phyloP scores from a whole-genome alignment of 2,888 invertebrate genomes.

The Brachypalpus laphriformis region DNA sequence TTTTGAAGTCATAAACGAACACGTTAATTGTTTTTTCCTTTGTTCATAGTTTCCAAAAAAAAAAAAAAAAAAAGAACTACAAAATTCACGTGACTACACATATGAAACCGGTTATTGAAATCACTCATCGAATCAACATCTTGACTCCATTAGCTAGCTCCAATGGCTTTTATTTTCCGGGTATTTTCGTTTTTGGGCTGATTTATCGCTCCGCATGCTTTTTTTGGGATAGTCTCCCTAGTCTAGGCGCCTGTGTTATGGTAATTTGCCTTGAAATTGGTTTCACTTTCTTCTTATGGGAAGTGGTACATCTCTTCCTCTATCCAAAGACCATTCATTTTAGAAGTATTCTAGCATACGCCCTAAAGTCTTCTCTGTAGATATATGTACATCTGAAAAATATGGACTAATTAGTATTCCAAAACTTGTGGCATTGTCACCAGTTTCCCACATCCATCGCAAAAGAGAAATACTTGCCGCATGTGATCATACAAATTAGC shows the following conservation, averaged over 20 bases:
- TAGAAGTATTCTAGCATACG: background rate
- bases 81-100: conserved; percentile 1
- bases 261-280: background rate
- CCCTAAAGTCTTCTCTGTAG: background rate
- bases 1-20: background rate
- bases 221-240: background rate
- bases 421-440: conserved; percentile 48
- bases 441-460: conserved; percentile 58
- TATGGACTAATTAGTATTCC: conserved; percentile 34
- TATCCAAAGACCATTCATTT: background rate
- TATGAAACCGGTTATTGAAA: background rate
- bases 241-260: background rate
- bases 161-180: conserved; percentile 1
- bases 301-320: conserved; percentile 21
- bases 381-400: conserved; percentile 18
- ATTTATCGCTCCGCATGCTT: background rate
- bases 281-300: conserved; percentile 15
- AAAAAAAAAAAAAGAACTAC: too few species aligned
- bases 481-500: conserved; percentile 72
- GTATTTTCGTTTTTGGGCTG: background rate
- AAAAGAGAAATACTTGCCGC: conserved; percentile 57
- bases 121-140: background rate
- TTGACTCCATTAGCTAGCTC: background rate
- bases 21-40: background rate
- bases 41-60: background rate